phyloP scores from a whole-genome alignment of 2,888 invertebrate genomes.

The Arenicola marina region DNA sequence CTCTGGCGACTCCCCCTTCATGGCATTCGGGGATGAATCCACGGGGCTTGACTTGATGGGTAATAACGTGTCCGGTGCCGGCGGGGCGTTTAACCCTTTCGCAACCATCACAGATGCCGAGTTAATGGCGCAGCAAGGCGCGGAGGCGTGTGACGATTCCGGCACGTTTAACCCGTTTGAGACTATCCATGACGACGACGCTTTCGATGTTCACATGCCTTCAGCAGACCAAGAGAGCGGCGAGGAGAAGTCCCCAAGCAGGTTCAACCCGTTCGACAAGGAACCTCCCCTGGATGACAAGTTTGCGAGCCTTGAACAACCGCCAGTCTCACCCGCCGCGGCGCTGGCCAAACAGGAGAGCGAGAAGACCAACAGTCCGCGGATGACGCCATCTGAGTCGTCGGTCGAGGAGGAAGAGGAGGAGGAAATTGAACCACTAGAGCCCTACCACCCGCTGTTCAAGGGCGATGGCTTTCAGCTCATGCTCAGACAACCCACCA shows the following conservation, averaged over 20 bases:
- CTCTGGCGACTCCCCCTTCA: neutral
- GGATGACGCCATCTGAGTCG: conserved; percentile 26
- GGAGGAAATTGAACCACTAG: conserved; percentile 76
- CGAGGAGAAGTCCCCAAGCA: conserved; percentile 36
- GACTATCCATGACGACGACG: conserved; percentile 36
- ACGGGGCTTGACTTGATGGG: neutral
- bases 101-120: conserved; percentile 28
- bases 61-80: neutral
- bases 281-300: conserved; percentile 57
- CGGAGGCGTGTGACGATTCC: neutral
- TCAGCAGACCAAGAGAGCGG: conserved; percentile 19
- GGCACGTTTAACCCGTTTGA: conserved; percentile 43
- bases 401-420: conserved; percentile 36
- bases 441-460: conserved; percentile 84
- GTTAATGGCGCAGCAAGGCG: neutral
- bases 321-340: conserved; percentile 19
- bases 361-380: conserved; percentile 19
- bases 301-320: conserved; percentile 56
- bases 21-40: neutral
- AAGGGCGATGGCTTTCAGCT: conserved; percentile 92
- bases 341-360: neutral
- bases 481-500: conserved; percentile 78
- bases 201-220: conserved; percentile 16
- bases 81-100: conserved; percentile 32
- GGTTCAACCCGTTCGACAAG: conserved; percentile 61